These are phyloP conservation scores for Hyperopisus bebe DNA, from an alignment of 2,113 vertebrate species.

Conservation along the genomic window DNA sequence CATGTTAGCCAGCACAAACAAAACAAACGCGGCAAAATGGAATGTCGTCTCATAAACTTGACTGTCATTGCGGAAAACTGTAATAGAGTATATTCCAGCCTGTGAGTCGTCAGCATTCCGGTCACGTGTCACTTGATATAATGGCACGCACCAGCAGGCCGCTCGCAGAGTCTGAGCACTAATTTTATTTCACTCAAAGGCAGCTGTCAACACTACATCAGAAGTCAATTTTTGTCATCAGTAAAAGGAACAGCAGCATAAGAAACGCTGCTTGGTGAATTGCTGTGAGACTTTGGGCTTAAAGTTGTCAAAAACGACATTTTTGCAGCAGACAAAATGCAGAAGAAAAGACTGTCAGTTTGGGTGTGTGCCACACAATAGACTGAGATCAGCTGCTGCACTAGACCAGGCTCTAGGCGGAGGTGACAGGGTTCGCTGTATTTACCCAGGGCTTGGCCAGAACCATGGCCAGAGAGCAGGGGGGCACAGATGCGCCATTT, in stretches of 20 bases:
- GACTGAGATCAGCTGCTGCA: background rate
- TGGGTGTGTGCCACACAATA: background rate
- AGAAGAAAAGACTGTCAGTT: background rate
- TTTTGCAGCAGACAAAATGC: background rate
- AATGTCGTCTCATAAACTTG: constrained; percentile 56
- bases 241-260: background rate
- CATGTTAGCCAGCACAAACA: constrained; percentile 44
- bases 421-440: background rate
- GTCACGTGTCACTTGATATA: constrained; percentile 45
- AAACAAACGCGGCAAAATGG: constrained; percentile 37
- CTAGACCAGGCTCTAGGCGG: background rate
- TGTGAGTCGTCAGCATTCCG: constrained; percentile 49
- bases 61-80: constrained; percentile 43
- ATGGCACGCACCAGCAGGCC: constrained; percentile 40
- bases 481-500: background rate
- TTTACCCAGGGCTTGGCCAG: background rate
- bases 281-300: constrained; percentile 14
- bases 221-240: constrained; percentile 6
- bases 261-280: background rate
- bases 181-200: constrained; percentile 34
- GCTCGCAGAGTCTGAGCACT: constrained; percentile 29
- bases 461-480: background rate
- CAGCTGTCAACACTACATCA: constrained; percentile 32
- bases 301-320: background rate
- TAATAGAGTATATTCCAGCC: constrained; percentile 41